A percentile compares a stretch with the other conserved stretches of the same genome.
phyloP scores from a whole-genome alignment of 2,888 invertebrate species.

The Pandemis corylana region DNA sequence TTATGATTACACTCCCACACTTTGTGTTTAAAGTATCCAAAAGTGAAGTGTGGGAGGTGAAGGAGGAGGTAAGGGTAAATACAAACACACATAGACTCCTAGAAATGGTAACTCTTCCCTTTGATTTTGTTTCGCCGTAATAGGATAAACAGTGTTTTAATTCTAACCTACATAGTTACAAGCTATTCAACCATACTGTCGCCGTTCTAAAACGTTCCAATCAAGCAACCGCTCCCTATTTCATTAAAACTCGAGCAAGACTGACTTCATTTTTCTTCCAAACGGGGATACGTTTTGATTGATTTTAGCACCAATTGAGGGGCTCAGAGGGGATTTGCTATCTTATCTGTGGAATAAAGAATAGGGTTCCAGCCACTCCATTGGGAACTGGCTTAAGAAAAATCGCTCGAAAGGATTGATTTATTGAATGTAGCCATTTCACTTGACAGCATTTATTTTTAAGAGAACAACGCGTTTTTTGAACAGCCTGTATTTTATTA shows the following conservation, averaged over 20 bases:
- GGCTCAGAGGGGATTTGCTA: slow-evolving; percentile 31
- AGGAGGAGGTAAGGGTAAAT: too few relatives aligned
- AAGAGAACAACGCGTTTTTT: slow-evolving; percentile 2
- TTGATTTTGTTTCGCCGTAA: too few relatives aligned
- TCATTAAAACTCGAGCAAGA: slow-evolving; percentile 20
- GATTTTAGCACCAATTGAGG: slow-evolving; percentile 42
- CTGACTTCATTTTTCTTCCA: slow-evolving; percentile 38
- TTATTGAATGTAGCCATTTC: slow-evolving; percentile 26
- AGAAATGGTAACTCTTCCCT: too few relatives aligned
- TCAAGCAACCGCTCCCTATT: not conserved
- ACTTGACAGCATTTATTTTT: slow-evolving; percentile 10
- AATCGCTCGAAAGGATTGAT: slow-evolving; percentile 35
- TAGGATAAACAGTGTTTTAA: not conserved
- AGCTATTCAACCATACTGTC: not conserved
- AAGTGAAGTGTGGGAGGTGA: too few relatives aligned
- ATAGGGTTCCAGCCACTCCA: slow-evolving; percentile 31
- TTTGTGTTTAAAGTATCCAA: too few relatives aligned
- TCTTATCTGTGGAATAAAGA: slow-evolving; percentile 43
- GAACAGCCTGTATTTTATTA: not conserved
- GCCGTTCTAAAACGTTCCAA: slow-evolving; percentile 1
- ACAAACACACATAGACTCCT: too few relatives aligned
- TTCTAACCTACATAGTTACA: not conserved
- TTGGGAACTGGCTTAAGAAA: slow-evolving; percentile 37
- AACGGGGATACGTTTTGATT: slow-evolving; percentile 37
- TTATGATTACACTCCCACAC: too few relatives aligned